These are phyloP conservation scores for Temnothorax longispinosus DNA, from an alignment of 1,140 invertebrate genomes.

Conservation along the genomic window DNA sequence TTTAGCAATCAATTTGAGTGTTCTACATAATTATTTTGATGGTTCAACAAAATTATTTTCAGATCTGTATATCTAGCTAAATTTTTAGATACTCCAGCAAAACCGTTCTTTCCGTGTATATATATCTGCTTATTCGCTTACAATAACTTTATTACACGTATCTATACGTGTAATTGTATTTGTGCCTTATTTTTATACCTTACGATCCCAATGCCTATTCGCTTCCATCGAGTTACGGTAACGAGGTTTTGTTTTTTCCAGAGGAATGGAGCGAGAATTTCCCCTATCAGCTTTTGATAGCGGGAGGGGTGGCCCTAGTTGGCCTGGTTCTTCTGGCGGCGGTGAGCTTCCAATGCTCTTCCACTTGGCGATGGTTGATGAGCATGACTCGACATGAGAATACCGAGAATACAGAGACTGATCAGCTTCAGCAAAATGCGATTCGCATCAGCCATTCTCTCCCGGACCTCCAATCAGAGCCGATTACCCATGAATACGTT, in stretches of 20 bases:
- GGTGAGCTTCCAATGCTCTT: constrained; percentile 90
- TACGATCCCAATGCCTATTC: background rate
- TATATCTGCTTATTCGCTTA: too few species aligned
- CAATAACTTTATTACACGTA: too few species aligned
- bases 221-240: background rate
- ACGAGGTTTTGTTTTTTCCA: constrained; percentile 68
- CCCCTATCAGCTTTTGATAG: constrained; percentile 85
- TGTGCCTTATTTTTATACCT: background rate
- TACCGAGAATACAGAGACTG: constrained; percentile 87
- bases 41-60: too few species aligned
- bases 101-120: too few species aligned
- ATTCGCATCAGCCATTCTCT: constrained; percentile 91
- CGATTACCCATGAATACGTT: constrained; percentile 90
- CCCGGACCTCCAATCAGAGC: constrained; percentile 90
- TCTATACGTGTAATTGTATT: background rate
- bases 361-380: constrained; percentile 90
- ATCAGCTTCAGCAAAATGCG: constrained; percentile 88
- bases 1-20: too few species aligned
- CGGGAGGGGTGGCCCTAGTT: constrained; percentile 88
- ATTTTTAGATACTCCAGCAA: too few species aligned
- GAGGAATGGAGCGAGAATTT: constrained; percentile 85
- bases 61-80: too few species aligned
- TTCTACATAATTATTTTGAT: too few species aligned
- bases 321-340: constrained; percentile 89
- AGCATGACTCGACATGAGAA: constrained; percentile 86